These are phyloP conservation scores for Rousettus leschenaultii DNA, from an alignment of 2,113 vertebrate genomes.

Conservation along the genomic window DNA sequence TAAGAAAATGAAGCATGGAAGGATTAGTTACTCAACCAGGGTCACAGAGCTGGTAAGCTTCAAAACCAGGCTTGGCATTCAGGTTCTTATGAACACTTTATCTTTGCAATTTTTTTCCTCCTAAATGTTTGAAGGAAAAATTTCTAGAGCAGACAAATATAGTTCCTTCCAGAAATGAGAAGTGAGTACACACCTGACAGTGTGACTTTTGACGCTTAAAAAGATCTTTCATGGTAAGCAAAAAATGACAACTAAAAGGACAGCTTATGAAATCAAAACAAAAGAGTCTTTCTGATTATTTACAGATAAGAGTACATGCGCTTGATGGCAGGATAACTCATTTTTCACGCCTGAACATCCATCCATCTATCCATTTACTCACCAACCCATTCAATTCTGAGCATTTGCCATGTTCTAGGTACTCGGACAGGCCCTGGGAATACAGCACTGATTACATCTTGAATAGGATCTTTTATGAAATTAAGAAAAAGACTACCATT, in stretches of 20 bases:
- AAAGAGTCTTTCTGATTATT: neutral
- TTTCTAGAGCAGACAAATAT: slow-evolving; percentile 22
- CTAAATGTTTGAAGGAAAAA: slow-evolving; percentile 17
- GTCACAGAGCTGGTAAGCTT: neutral
- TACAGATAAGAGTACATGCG: neutral
- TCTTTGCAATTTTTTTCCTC: neutral
- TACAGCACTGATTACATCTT: neutral
- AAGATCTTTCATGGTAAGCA: neutral
- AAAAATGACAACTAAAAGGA: neutral
- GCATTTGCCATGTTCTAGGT: neutral
- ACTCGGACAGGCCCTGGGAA: neutral
- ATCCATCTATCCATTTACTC: neutral
- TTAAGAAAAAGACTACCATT: neutral
- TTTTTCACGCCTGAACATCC: neutral
- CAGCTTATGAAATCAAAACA: neutral
- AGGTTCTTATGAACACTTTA: neutral
- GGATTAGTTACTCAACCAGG: neutral
- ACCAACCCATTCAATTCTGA: neutral
- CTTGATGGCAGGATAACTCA: neutral
- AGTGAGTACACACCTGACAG: neutral
- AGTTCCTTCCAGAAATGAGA: slow-evolving; percentile 8
- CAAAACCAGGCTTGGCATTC: neutral
- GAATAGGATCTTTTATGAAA: neutral
- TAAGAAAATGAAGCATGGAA: neutral
- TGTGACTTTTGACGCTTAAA: slow-evolving; percentile 14